Evolutionary conservation across 2,113 vertebrate species (phyloP), one percentile per base, ranked within the genome.

Genomic region (Gymnogyps californianus): DNA sequence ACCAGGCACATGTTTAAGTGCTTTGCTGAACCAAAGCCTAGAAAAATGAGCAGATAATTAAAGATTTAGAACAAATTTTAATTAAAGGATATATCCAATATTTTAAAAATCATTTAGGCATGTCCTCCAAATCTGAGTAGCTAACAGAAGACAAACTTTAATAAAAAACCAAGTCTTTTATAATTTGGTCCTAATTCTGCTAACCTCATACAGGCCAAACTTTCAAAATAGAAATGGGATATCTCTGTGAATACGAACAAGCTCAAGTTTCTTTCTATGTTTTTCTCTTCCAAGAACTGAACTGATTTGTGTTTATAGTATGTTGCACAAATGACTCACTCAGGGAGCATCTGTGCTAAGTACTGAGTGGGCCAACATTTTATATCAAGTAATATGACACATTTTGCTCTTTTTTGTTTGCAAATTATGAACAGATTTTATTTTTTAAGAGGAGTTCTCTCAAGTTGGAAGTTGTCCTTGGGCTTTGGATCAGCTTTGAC

Each of bases 391-490:
- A 93, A 79, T 90, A 83, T 72, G 90, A 59, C 58, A 93, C 38
- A 82, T 84, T 95, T 95, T 95, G 95, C 93, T 94, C 95, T 94
- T 97, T 97, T 97, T 84, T 72, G 18, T 95, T 95, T 57, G 61
- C 16, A 89, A 89, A 95, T 95, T 91, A 40, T 52, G 69, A 84
- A 26, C 10, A 79, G 16, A 81, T 61, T 87, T 52, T 70, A 10
- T 16, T 76, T 78, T 61, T 89, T 69, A 61, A 83, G 20, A 38
- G 38, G 38, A 38, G 38, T 38, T 38, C 38, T 38, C 6, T 28
- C 16, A 70, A 34, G 32, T 14, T 70, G 15, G 22, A 84, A 75
- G 28, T 78, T 77, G 29, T 80, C 71, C 38, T 88, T 0, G 2
- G n/a, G 20, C 11, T 81, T 95, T 4, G 3, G 19, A 24, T 47